These are phyloP conservation scores for Atta cephalotes DNA, from an alignment of 1,140 invertebrate genomes.

Conservation along the genomic window DNA sequence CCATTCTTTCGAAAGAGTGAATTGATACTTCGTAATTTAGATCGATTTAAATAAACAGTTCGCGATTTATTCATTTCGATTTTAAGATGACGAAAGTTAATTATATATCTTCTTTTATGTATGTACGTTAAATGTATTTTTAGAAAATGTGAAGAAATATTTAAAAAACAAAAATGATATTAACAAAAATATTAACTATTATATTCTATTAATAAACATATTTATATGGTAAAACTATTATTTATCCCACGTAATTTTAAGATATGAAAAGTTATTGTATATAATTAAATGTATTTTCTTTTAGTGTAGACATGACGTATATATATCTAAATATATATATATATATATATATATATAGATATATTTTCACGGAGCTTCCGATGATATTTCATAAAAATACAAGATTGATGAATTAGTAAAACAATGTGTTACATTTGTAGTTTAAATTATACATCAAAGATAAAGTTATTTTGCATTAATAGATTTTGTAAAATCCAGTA, in stretches of 20 bases:
- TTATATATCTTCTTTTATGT: background rate
- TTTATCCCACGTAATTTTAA: background rate
- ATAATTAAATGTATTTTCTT: background rate
- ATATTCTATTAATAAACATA: background rate
- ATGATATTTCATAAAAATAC: slow-evolving; percentile 14
- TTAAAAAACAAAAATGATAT: background rate
- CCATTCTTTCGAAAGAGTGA: background rate
- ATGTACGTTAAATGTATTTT: background rate
- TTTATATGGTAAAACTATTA: background rate
- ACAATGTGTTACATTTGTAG: background rate
- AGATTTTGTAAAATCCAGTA: background rate
- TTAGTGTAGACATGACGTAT: background rate
- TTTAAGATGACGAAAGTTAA: background rate
- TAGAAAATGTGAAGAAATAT: background rate
- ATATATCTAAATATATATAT: too few species aligned
- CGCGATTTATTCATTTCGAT: background rate
- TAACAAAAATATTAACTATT: background rate
- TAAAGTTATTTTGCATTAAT: background rate
- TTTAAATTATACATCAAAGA: background rate
- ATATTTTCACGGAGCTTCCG: too few species aligned
- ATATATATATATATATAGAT: too few species aligned
- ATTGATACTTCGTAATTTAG: background rate
- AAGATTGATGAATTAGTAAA: background rate
- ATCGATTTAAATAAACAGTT: background rate
- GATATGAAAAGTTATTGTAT: background rate